phyloP scores from a whole-genome alignment of 2,888 invertebrate species.

The Elgonia sp. region DNA sequence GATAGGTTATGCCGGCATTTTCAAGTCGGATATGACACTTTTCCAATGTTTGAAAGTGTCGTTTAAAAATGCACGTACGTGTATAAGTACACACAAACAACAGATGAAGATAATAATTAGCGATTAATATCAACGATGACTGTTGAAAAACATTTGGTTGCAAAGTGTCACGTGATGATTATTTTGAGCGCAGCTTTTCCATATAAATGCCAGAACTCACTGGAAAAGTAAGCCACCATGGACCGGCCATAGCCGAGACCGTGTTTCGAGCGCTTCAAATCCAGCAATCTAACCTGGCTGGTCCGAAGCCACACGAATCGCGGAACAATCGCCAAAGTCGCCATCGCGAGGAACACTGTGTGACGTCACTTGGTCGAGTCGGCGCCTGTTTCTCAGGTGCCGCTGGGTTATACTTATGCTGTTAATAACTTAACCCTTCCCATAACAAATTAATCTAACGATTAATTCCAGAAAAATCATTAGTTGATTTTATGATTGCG shows the following conservation, averaged over 20 bases:
- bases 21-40: neutral
- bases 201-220: conserved; percentile 81
- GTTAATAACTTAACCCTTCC: no score
- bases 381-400: conserved; percentile 56
- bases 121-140: neutral
- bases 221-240: conserved; percentile 82
- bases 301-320: conserved; percentile 82
- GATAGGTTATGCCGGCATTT: conserved; percentile 31
- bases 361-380: conserved; percentile 78
- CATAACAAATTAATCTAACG: no score
- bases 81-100: neutral
- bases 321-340: conserved; percentile 83
- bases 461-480: no score
- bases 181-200: neutral
- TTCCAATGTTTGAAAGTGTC: neutral
- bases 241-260: conserved; percentile 76
- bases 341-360: conserved; percentile 80
- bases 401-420: conserved; percentile 40
- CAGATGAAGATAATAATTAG: neutral
- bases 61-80: neutral
- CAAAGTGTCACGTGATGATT: neutral
- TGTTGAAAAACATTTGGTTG: conserved; percentile 1
- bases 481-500: no score
- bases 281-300: conserved; percentile 79
- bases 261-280: conserved; percentile 78